A percentile compares a stretch with the other conserved stretches of the same genome.
Evolutionary conservation across 2,888 invertebrate species (phyloP).

Genomic region (Brachycybe producta): DNA sequence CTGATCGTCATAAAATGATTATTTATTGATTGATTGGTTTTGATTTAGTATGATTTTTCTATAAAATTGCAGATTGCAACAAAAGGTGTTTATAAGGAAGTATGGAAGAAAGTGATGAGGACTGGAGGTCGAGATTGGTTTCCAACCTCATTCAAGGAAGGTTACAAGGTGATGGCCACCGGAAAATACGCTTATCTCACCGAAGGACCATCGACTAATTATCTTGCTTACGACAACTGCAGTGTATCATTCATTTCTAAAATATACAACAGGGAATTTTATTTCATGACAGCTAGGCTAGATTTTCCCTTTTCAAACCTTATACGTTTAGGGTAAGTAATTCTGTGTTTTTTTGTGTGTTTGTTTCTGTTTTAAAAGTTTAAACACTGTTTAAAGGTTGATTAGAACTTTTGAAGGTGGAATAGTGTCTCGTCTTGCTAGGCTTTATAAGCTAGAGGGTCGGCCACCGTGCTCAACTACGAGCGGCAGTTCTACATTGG

Average conservation of each 20-base stretch:
- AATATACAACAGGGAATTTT: background rate
- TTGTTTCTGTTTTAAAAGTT: background rate
- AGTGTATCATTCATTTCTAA: slow-evolving; percentile 5
- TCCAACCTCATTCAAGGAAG: background rate
- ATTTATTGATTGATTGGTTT: too few species aligned
- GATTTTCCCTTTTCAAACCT: slow-evolving; percentile 7
- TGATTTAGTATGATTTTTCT: too few species aligned
- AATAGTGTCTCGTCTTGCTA: background rate
- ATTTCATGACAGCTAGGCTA: slow-evolving; percentile 1
- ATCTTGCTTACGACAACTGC: background rate
- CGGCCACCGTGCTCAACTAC: background rate
- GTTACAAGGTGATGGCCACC: background rate
- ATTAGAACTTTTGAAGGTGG: slow-evolving; percentile 4
- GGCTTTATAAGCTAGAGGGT: slow-evolving; percentile 1
- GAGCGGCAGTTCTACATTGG: background rate
- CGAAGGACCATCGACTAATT: background rate
- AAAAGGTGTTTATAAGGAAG: background rate
- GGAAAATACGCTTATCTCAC: background rate
- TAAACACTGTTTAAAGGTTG: slow-evolving; percentile 4
- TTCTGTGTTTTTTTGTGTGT: background rate
- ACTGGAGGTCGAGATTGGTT: background rate
- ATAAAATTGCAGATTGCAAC: background rate
- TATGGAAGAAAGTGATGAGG: background rate
- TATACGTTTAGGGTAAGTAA: slow-evolving; percentile 1
- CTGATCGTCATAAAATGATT: too few species aligned